Evolutionary conservation across 2,888 invertebrate species (phyloP).

Genomic region (Oxycera nigricornis): DNA sequence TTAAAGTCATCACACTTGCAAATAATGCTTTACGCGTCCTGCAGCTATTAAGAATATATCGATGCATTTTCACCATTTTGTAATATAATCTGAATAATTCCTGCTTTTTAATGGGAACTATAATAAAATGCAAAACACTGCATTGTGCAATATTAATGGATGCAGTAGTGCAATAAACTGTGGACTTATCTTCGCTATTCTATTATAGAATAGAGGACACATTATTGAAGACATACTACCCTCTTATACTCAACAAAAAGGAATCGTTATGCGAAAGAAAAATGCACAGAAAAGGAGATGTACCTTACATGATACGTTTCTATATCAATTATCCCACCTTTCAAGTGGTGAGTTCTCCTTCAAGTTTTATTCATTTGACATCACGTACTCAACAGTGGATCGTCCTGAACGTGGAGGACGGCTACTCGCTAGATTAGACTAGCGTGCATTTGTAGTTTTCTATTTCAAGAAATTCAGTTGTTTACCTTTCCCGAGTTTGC

Average conservation of each 20-base stretch:
- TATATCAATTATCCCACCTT: conserved; percentile 31
- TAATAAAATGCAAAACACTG: background rate
- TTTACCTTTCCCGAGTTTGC: conserved; percentile 7
- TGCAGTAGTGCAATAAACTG: conserved; percentile 27
- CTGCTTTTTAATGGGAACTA: too few relatives aligned
- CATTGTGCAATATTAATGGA: conserved; percentile 11
- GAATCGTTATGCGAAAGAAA: background rate
- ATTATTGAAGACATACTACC: background rate
- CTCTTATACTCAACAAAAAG: background rate
- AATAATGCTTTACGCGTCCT: too few relatives aligned
- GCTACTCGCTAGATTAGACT: background rate
- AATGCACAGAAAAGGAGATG: background rate
- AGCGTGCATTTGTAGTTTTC: conserved; percentile 22
- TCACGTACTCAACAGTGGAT: background rate
- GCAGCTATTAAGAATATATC: too few relatives aligned
- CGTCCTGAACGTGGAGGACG: background rate
- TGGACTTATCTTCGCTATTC: background rate
- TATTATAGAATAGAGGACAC: background rate
- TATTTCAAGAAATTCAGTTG: conserved; percentile 9
- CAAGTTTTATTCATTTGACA: conserved; percentile 19
- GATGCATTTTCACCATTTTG: too few relatives aligned
- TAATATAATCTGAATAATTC: too few relatives aligned
- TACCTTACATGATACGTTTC: conserved; percentile 19
- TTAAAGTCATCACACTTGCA: too few relatives aligned
- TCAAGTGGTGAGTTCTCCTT: background rate